Evolutionary conservation across 1,140 invertebrate species (phyloP), one percentile per base, ranked within the genome.

Genomic region (Conus betulinus): DNA sequence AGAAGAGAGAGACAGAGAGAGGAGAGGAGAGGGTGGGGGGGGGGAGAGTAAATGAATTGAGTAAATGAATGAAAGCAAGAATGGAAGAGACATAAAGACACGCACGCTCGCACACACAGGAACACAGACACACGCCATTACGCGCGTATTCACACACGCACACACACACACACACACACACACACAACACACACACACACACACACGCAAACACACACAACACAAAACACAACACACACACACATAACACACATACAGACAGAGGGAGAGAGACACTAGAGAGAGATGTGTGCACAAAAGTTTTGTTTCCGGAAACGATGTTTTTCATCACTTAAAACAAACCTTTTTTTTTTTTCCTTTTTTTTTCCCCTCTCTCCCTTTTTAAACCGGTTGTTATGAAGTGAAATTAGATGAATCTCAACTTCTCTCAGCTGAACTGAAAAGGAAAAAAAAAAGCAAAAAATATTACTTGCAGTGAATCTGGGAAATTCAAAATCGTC

Each of bases 151-250:
- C 82, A 84, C 60, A 7, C 20, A 79, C 74, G 39, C 82, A 84
- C 7, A 8, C 82, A 84, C 82, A 84, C 82, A 84, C 82, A 84
- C 82, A 84, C 82, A 52, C 82, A 52, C 39, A 84, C 82, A 84
- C 39, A 52, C 82, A 84, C 82, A 52, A 52, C 82, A 84, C 82
- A 84, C 23, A 84, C 23, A 25, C 23, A 39, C 39, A 39, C 23
- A 84, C n/a, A 84, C n/a, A 84, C n/a, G n/a, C n/a, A n/a, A n/a
- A 84, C 17, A 84, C n/a, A 84, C 82, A 53, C n/a, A n/a, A 84
- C 82, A 84, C n/a, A 55, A n/a, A n/a, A n/a, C 82, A 84, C 51
- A 23, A 84, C 17, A 84, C n/a, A 84, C 82, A 53, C n/a, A 84
- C 82, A 84, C n/a, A 55, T n/a, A n/a, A n/a, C 82, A 84, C 51